Conservation (phyloP, 35 echinoderm and acorn worm species). For the Stichopus chloronotus region DNA sequence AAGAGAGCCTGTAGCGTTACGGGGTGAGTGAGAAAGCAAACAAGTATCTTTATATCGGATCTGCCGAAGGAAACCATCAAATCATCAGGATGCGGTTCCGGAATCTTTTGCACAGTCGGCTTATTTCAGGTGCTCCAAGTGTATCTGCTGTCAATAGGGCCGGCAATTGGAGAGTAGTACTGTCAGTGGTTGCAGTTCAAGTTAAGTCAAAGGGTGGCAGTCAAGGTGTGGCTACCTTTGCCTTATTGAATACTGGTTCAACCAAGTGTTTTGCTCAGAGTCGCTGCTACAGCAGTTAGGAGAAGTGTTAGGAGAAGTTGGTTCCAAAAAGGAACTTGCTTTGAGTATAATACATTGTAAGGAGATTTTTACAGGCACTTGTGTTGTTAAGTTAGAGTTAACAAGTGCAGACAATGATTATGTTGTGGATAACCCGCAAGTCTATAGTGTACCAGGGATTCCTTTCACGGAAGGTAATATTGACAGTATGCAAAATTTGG, state of each 20-base stretch:
- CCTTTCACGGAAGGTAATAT: conserved; percentile 59
- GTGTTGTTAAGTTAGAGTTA: conserved; percentile 54
- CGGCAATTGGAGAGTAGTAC: conserved; percentile 44
- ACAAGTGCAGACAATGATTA: conserved; percentile 43
- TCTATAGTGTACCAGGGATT: conserved; percentile 38
- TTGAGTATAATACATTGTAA: conserved; percentile 50
- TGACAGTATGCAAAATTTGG: conserved; percentile 47
- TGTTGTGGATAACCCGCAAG: conserved; percentile 26
- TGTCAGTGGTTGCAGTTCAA: conserved; percentile 56
- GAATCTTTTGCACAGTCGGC: background rate
- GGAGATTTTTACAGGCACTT: conserved; percentile 40
- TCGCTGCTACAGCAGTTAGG: background rate
- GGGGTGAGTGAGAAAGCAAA: conserved; percentile 45
- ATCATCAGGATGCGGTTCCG: conserved; percentile 5
- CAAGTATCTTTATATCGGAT: background rate
- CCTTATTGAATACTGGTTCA: conserved; percentile 65
- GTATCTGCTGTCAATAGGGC: conserved; percentile 57
- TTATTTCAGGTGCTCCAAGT: background rate
- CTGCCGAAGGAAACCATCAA: background rate
- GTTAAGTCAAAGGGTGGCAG: conserved; percentile 49
- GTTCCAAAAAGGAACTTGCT: conserved; percentile 30
- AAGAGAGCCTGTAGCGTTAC: conserved; percentile 52
- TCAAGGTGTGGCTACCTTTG: conserved; percentile 45
- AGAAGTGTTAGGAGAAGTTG: conserved; percentile 57
- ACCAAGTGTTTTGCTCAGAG: conserved; percentile 63